These are phyloP conservation scores for Thamnophis elegans DNA, from an alignment of 2,797 vertebrate genomes.

Conservation along the genomic window DNA sequence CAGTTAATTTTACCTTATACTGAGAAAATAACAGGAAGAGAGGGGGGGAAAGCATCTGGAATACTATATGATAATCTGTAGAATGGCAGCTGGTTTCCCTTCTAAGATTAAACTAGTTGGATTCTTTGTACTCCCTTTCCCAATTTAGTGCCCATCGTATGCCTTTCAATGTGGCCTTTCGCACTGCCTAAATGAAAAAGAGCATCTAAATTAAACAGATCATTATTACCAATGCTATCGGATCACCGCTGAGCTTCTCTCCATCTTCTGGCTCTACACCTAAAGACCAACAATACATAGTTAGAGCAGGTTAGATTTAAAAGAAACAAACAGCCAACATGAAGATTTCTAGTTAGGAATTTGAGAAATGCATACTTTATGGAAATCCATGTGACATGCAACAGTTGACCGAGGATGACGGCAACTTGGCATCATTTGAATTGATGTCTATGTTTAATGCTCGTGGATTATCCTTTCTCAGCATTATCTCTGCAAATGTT, in stretches of 20 bases:
- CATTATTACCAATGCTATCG: constrained; percentile 51
- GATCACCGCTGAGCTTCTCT: constrained; percentile 44
- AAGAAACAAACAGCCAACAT: background rate
- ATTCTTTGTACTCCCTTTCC: background rate
- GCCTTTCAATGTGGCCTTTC: background rate
- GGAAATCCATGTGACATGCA: background rate
- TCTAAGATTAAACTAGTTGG: background rate
- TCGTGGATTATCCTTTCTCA: background rate
- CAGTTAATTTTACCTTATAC: background rate
- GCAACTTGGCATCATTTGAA: background rate
- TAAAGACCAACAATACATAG: background rate
- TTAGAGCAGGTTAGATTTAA: background rate
- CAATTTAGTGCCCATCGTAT: background rate
- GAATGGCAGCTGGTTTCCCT: background rate
- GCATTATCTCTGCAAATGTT: background rate
- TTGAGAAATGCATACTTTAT: background rate
- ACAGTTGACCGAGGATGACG: background rate
- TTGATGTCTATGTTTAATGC: background rate
- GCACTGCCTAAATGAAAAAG: background rate
- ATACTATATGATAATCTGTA: background rate
- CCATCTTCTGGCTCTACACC: constrained; percentile 56
- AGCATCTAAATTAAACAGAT: background rate
- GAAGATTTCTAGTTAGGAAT: background rate
- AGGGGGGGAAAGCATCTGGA: background rate
- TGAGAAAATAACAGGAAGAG: background rate